A percentile compares a stretch with the other conserved stretches of the same genome.
Conservation (phyloP, 2,888 invertebrate species). For the Cordylochernes scorpioides region DNA sequence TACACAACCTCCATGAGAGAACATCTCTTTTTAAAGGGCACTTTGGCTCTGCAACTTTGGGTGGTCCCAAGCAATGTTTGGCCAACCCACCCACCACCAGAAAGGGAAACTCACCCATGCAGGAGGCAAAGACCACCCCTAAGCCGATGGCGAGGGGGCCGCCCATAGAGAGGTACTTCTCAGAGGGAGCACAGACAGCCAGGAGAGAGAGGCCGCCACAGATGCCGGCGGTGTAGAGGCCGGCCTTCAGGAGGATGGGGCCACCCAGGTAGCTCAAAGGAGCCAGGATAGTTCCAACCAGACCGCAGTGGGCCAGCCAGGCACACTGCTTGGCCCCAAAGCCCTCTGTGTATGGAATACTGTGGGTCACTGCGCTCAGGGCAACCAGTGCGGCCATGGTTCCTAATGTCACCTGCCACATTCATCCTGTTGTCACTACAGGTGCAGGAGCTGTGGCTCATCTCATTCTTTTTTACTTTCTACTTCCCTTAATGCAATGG, state of each 20-base stretch:
- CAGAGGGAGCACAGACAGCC: slow-evolving; percentile 84
- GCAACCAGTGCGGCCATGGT: slow-evolving; percentile 71
- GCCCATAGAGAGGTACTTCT: slow-evolving; percentile 81
- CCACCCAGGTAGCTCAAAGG: slow-evolving; percentile 78
- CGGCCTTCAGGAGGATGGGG: slow-evolving; percentile 59
- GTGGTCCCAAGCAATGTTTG: too few species aligned
- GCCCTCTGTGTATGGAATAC: slow-evolving; percentile 57
- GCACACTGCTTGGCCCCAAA: slow-evolving; percentile 57
- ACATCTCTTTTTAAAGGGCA: too few species aligned
- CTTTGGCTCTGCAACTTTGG: too few species aligned
- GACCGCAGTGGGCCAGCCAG: slow-evolving; percentile 57
- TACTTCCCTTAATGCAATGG: too few species aligned
- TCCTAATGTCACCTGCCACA: too few species aligned
- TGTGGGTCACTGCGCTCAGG: slow-evolving; percentile 49
- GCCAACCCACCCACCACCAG: neutral
- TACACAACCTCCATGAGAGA: too few species aligned
- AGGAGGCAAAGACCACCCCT: slow-evolving; percentile 77
- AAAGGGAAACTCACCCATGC: slow-evolving; percentile 34
- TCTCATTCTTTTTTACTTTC: too few species aligned
- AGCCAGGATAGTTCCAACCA: slow-evolving; percentile 71
- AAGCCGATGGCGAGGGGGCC: slow-evolving; percentile 86
- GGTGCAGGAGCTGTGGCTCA: too few species aligned
- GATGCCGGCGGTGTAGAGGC: slow-evolving; percentile 78
- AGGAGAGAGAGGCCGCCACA: slow-evolving; percentile 66
- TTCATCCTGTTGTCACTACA: too few species aligned